Conservation (phyloP, 2,888 invertebrate genomes). For the Lysandra bellargus region DNA sequence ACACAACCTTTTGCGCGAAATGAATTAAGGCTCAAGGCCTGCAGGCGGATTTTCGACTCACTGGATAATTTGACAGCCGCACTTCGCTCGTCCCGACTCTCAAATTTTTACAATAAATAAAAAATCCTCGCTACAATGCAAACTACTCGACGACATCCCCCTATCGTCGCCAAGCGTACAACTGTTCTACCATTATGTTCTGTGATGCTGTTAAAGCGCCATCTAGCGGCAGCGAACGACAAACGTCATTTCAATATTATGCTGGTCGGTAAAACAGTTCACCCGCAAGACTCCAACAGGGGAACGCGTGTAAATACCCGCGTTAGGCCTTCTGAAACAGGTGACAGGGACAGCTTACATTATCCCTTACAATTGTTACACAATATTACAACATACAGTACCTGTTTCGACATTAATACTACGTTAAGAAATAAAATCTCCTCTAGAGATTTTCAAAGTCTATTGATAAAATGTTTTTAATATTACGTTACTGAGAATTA, state of each 20-base stretch:
- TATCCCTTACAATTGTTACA: slow-evolving; percentile 35
- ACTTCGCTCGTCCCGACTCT: background rate
- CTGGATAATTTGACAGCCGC: background rate
- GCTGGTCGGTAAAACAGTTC: slow-evolving; percentile 2
- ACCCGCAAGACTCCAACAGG: background rate
- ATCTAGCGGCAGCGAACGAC: background rate
- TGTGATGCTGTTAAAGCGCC: background rate
- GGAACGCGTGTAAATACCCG: slow-evolving; percentile 17
- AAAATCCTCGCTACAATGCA: slow-evolving; percentile 14
- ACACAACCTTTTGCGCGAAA: slow-evolving; percentile 81
- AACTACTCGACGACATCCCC: slow-evolving; percentile 6
- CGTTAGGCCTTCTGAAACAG: slow-evolving; percentile 69
- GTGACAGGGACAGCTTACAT: slow-evolving; percentile 41
- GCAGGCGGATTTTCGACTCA: slow-evolving; percentile 2
- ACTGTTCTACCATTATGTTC: slow-evolving; percentile 2
- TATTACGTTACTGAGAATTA: slow-evolving; percentile 64
- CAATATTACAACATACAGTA: slow-evolving; percentile 44
- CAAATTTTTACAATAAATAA: slow-evolving; percentile 15
- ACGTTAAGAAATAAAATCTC: slow-evolving; percentile 76
- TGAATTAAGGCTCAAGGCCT: slow-evolving; percentile 60
- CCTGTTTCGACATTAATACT: slow-evolving; percentile 72
- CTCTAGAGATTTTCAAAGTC: slow-evolving; percentile 77
- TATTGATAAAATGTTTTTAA: slow-evolving; percentile 75
- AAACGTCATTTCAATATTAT: background rate
- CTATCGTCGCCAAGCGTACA: background rate